Base-by-base conservation (phyloP, 1,140 invertebrate species). In the Drosophila bocqueti region DNA sequence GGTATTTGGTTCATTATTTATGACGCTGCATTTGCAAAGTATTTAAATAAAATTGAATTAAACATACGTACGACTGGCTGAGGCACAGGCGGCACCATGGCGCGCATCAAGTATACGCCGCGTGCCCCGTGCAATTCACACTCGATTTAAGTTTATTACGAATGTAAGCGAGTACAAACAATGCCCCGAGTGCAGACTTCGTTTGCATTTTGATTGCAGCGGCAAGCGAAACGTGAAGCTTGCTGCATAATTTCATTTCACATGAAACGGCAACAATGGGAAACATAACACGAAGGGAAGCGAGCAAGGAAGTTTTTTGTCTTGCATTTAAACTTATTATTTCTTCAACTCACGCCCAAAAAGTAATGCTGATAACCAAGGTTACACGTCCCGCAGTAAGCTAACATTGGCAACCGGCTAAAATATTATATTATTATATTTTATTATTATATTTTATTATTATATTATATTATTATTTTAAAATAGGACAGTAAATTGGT, bases 1-100 rank as follows among this genome's bases (percentile, higher is more conserved):
- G 69, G 81, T 89, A 84, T 81, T 81, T 78, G 64, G 68, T 72
- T 72, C 69, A 89, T 89, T 84, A 87, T 87, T 87, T 90, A 89
- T 90, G 81, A 76, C 81, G 67, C 38, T 74, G 54, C 31, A 66
- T 79, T 72, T 64, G 52, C 52, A 59, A 59, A 52, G 55, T 64
- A 73, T 77, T 65, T 72, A 59, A 79, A 62, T 60, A 21, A 76
- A 81, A 81, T 81, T 79, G 57, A 77, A 80, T 86, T 76, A 71
- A 63, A 42, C 65, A 31, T 42, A 45, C 38, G 31, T 62, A 49
- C 45, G 36, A 24, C 36, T 13, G 52, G 11, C 43, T 34, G 40
- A 43, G 36, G 67, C 62, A 43, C 49, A 18, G 73, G 42, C 64
- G 43, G 16, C 24, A 15, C 26, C 59, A n/a, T n/a, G 29, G 47